Percentiles rank a stretch among this genome's conserved stretches.
phyloP scores from a whole-genome alignment of 2,113 vertebrate species.

The Benitochromis conjunctus region DNA sequence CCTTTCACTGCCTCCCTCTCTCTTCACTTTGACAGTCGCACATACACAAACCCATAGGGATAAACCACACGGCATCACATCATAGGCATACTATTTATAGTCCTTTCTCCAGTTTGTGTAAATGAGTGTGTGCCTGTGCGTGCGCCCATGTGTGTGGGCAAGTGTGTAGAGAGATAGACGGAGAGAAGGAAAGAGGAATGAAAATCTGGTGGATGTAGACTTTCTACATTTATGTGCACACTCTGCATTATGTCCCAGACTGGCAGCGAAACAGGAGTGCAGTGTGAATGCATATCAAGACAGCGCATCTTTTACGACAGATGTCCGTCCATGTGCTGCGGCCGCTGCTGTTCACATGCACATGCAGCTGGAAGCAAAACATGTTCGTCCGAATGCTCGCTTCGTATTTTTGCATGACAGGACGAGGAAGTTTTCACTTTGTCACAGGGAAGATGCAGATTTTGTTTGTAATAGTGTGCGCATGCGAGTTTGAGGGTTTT shows the following conservation, averaged over 20 bases:
- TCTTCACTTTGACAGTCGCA: constrained; percentile 42
- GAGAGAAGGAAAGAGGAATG: constrained; percentile 3
- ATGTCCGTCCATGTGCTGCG: constrained; percentile 29
- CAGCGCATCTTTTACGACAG: constrained; percentile 17
- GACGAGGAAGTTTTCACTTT: neutral
- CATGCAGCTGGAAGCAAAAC: constrained; percentile 17
- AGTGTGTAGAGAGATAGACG: constrained; percentile 22
- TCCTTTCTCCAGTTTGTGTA: constrained; percentile 56
- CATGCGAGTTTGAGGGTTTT: neutral
- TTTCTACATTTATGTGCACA: constrained; percentile 44
- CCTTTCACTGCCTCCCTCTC: constrained; percentile 10
- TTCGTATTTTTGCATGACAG: neutral
- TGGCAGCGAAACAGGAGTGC: neutral
- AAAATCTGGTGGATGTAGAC: constrained; percentile 32
- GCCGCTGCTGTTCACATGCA: constrained; percentile 22
- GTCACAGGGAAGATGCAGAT: neutral
- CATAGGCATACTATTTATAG: constrained; percentile 73
- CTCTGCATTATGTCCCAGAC: neutral
- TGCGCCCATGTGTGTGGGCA: constrained; percentile 21
- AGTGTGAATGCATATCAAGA: constrained; percentile 24
- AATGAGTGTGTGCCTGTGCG: constrained; percentile 22
- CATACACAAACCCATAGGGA: constrained; percentile 67
- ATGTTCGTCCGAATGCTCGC: neutral
- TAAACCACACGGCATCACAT: constrained; percentile 67
- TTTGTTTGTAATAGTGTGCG: neutral